Conservation (phyloP, 2,113 vertebrate species). For the Corythoichthys haematopterus region DNA sequence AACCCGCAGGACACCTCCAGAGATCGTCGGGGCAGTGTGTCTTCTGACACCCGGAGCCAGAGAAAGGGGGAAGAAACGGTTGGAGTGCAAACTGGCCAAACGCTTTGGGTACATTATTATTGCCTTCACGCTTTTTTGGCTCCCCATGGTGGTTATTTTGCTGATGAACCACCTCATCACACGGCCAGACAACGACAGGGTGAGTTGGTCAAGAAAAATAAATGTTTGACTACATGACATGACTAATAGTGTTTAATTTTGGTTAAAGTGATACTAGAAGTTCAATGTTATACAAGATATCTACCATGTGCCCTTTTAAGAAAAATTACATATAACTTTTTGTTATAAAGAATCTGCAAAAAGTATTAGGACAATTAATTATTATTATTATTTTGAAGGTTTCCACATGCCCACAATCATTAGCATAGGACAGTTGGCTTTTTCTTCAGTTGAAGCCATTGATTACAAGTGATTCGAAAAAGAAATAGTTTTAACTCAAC, state of each 20-base stretch:
- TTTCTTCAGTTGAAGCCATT: too few species aligned
- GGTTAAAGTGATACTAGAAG: too few species aligned
- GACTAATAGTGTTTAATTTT: neutral
- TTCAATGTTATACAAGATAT: too few species aligned
- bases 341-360: too few species aligned
- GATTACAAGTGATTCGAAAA: too few species aligned
- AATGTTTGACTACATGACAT: neutral
- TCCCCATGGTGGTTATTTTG: conserved; percentile 55
- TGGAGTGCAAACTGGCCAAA: conserved; percentile 61
- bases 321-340: too few species aligned
- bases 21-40: conserved; percentile 60
- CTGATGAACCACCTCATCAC: conserved; percentile 35
- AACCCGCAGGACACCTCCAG: conserved; percentile 7
- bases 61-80: conserved; percentile 52
- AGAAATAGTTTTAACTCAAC: too few species aligned
- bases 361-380: too few species aligned
- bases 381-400: too few species aligned
- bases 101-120: conserved; percentile 63
- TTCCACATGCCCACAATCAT: too few species aligned
- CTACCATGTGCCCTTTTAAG: too few species aligned
- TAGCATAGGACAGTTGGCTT: too few species aligned
- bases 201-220: conserved; percentile 27
- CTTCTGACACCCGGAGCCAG: conserved; percentile 49
- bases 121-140: conserved; percentile 58
- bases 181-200: conserved; percentile 24